These are phyloP conservation scores for Corydoras maculifer DNA, from an alignment of 2,113 vertebrate species.

Conservation along the genomic window DNA sequence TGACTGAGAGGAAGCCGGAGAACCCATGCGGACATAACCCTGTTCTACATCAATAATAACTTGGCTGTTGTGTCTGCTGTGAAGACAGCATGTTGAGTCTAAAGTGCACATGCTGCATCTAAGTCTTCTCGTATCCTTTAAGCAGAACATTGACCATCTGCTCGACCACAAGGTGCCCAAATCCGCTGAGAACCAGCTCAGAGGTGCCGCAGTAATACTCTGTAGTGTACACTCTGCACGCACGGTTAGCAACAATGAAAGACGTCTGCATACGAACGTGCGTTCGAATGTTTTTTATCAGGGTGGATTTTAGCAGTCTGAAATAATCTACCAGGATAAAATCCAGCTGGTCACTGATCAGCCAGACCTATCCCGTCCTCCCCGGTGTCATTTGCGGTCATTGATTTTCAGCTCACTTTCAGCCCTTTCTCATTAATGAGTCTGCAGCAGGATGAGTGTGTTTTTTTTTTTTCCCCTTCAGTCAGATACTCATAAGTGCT, in stretches of 20 bases:
- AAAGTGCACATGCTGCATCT: slow-evolving; percentile 35
- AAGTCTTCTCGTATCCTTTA: slow-evolving; percentile 58
- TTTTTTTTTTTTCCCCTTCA: background rate
- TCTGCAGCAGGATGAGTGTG: background rate
- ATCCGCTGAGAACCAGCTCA: slow-evolving; percentile 26
- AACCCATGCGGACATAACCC: too few species aligned
- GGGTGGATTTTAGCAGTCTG: slow-evolving; percentile 21
- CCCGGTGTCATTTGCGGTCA: slow-evolving; percentile 51
- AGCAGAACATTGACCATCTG: slow-evolving; percentile 64
- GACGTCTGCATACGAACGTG: background rate
- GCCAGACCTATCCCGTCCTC: slow-evolving; percentile 27
- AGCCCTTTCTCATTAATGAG: background rate
- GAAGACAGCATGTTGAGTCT: too few species aligned
- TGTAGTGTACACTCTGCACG: background rate
- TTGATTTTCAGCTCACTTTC: slow-evolving; percentile 13
- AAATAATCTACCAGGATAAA: slow-evolving; percentile 41
- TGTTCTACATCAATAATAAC: too few species aligned
- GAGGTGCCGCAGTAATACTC: slow-evolving; percentile 30
- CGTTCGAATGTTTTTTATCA: background rate
- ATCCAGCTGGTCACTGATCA: slow-evolving; percentile 42
- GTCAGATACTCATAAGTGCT: background rate
- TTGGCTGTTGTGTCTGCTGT: too few species aligned
- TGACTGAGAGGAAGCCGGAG: too few species aligned
- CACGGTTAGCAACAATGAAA: too few species aligned
- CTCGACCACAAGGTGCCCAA: slow-evolving; percentile 43